phyloP scores from a whole-genome alignment of 2,797 vertebrate genomes.

The Falco naumanni region DNA sequence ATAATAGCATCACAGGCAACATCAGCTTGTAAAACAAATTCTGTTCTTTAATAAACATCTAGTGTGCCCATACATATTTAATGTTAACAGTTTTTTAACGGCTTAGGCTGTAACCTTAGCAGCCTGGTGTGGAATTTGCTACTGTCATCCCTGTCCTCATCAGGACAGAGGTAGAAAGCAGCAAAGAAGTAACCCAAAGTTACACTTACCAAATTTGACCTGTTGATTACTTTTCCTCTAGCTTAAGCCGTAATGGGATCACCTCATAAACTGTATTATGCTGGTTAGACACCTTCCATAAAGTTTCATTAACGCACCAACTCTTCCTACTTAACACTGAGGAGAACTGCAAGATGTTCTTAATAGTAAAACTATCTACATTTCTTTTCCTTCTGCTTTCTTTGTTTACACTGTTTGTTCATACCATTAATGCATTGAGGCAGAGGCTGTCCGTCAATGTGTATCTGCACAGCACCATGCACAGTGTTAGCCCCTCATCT shows the following conservation, averaged over 20 bases:
- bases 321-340: neutral
- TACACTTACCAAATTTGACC: neutral
- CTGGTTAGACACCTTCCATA: neutral
- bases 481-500: too few relatives aligned
- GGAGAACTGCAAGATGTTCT: neutral
- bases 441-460: neutral
- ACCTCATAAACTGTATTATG: neutral
- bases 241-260: neutral
- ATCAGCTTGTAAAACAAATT: conserved; percentile 34
- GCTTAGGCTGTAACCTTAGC: neutral
- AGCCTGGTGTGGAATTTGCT: neutral
- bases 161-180: neutral
- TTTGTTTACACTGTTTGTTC: neutral
- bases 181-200: neutral
- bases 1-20: conserved; percentile 8
- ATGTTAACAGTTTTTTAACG: neutral
- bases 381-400: neutral
- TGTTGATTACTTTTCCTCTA: neutral
- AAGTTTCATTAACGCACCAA: neutral
- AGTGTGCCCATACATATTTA: conserved; percentile 8
- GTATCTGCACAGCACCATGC: neutral
- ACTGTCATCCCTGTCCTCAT: neutral
- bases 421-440: neutral
- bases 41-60: conserved; percentile 16
- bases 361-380: neutral